Evolutionary conservation across 2,797 vertebrate species (phyloP).

Genomic region (Catharus ustulatus): DNA sequence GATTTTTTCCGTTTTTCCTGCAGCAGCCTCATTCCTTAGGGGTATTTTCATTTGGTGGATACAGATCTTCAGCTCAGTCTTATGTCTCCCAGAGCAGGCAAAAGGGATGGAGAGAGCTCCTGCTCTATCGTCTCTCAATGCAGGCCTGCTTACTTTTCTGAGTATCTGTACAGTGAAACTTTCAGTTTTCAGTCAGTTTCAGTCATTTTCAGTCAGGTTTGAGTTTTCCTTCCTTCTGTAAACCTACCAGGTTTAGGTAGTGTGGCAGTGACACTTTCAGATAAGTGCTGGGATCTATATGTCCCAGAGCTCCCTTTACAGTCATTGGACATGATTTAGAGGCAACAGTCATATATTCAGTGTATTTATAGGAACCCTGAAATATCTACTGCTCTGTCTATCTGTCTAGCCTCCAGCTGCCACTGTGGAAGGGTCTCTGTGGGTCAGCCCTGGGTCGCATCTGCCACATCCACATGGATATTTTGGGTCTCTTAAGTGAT

Average conservation of each 20-base stretch:
- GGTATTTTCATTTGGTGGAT: background rate
- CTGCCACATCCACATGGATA: background rate
- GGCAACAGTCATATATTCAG: background rate
- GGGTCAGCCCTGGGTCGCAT: background rate
- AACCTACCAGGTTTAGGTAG: background rate
- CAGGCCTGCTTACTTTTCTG: background rate
- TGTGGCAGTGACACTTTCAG: background rate
- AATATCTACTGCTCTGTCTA: background rate
- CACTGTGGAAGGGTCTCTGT: background rate
- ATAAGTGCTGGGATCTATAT: background rate
- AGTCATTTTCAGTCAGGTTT: background rate
- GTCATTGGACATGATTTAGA: background rate
- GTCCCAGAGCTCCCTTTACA: background rate
- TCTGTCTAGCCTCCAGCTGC: background rate
- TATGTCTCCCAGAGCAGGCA: background rate
- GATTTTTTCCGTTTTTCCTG: background rate
- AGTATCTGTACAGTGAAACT: background rate
- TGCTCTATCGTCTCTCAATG: background rate
- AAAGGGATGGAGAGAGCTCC: background rate
- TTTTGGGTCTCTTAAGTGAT: background rate
- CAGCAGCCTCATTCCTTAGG: background rate
- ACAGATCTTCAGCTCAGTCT: background rate
- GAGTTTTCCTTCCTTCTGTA: background rate
- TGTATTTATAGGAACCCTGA: background rate
- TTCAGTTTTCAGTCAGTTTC: background rate